A percentile compares a stretch with the other conserved stretches of the same genome.
Conservation (phyloP, 2,888 invertebrate genomes). For the Hyposoter didymator region DNA sequence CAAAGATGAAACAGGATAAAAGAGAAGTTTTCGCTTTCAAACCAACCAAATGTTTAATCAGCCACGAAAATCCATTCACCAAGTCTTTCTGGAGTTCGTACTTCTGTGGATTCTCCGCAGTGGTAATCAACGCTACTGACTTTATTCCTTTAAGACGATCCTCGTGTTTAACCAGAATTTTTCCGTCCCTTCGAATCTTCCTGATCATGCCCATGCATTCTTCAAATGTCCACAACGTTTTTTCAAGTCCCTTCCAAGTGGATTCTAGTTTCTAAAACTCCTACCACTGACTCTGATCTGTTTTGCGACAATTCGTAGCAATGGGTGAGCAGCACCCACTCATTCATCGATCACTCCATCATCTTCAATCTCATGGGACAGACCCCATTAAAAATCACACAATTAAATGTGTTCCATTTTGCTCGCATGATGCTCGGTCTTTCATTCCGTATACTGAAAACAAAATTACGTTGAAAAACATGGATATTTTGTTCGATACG, state of each 20-base stretch:
- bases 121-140: slow-evolving; percentile 3
- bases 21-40: slow-evolving; percentile 37
- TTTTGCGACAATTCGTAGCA: too few species aligned
- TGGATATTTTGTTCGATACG: too few species aligned
- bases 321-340: slow-evolving; percentile 68
- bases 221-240: not conserved
- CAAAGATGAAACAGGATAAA: slow-evolving; percentile 3
- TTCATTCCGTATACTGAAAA: too few species aligned
- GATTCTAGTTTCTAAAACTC: too few species aligned
- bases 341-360: slow-evolving; percentile 83
- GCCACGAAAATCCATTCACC: slow-evolving; percentile 41
- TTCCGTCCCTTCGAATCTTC: not conserved
- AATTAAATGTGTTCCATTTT: too few species aligned
- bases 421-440: too few species aligned
- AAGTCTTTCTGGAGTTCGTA: not conserved
- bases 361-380: slow-evolving; percentile 69
- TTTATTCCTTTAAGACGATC: slow-evolving; percentile 7
- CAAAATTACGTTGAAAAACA: too few species aligned
- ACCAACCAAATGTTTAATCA: slow-evolving; percentile 40
- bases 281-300: too few species aligned
- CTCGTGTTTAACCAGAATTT: not conserved
- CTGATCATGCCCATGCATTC: not conserved
- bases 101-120: slow-evolving; percentile 22
- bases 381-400: slow-evolving; percentile 71
- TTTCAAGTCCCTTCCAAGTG: not conserved